These are phyloP conservation scores for Hydrozoanthus tunicans DNA, from an alignment of 64 coral and sea anemone species.

Conservation along the genomic window DNA sequence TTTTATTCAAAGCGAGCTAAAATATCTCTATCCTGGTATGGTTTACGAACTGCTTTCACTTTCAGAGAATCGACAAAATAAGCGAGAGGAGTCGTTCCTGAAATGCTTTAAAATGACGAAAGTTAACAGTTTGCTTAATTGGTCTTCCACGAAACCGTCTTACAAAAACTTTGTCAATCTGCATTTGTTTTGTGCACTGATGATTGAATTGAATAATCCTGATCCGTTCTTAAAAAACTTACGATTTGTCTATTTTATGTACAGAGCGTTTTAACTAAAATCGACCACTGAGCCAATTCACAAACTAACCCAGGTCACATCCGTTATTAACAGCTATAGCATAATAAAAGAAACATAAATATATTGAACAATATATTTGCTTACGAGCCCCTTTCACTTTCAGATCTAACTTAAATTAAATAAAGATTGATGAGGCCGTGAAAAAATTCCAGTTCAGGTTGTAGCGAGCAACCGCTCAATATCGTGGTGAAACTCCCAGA, in stretches of 20 bases:
- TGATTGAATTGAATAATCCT: not conserved
- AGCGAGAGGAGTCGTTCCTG: too few relatives aligned
- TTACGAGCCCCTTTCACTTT: not conserved
- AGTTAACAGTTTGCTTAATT: too few relatives aligned
- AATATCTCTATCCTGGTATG: too few relatives aligned
- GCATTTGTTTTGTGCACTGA: not conserved
- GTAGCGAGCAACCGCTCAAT: not conserved
- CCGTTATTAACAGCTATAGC: not conserved
- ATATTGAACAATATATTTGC: not conserved
- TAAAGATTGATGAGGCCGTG: not conserved
- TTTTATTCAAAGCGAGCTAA: too few relatives aligned
- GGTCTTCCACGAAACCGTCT: too few relatives aligned
- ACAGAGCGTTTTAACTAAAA: conserved; percentile 13
- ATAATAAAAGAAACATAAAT: not conserved
- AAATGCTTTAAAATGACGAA: too few relatives aligned
- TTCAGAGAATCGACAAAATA: too few relatives aligned
- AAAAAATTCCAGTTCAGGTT: not conserved
- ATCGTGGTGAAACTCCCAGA: not conserved
- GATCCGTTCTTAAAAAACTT: not conserved
- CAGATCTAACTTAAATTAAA: conserved; percentile 4
- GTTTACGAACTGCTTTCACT: too few relatives aligned
- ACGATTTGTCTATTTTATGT: conserved; percentile 8
- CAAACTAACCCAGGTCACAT: not conserved
- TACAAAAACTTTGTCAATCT: not conserved
- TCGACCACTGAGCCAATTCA: not conserved